Evolutionary conservation across 1,140 invertebrate species (phyloP).

Genomic region (Lepidurus couesii): DNA sequence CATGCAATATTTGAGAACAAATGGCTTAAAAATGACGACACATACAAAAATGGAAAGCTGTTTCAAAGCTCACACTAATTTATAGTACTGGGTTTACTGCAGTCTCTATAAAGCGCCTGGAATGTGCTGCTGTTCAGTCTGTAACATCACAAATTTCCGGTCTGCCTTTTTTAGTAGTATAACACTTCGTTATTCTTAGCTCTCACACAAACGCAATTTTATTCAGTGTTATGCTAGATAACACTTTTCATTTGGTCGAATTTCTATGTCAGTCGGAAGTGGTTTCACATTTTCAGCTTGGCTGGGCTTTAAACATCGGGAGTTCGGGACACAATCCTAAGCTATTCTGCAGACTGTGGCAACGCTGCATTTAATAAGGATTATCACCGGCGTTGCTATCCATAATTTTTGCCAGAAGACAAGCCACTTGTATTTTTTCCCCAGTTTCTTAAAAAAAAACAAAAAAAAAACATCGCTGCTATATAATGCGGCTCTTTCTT

Average conservation of each 20-base stretch:
- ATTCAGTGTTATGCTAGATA: background rate
- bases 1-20: too few relatives aligned
- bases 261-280: background rate
- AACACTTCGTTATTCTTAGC: too few relatives aligned
- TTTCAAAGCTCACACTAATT: too few relatives aligned
- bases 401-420: background rate
- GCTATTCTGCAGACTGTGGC: background rate
- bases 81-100: too few relatives aligned
- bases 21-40: too few relatives aligned
- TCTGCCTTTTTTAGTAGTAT: too few relatives aligned
- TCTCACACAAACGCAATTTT: background rate
- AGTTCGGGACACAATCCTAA: background rate
- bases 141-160: too few relatives aligned
- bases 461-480: too few relatives aligned
- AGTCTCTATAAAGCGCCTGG: too few relatives aligned
- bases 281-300: background rate
- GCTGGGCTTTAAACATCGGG: background rate
- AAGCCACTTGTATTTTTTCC: background rate
- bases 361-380: constrained; percentile 18
- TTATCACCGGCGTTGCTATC: background rate
- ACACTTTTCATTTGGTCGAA: background rate
- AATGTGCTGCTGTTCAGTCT: too few relatives aligned
- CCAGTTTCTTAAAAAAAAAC: background rate
- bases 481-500: too few relatives aligned
- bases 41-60: too few relatives aligned